Evolutionary conservation across 2,113 vertebrate genomes (phyloP).

Genomic region (Eptatretus burgeri): DNA sequence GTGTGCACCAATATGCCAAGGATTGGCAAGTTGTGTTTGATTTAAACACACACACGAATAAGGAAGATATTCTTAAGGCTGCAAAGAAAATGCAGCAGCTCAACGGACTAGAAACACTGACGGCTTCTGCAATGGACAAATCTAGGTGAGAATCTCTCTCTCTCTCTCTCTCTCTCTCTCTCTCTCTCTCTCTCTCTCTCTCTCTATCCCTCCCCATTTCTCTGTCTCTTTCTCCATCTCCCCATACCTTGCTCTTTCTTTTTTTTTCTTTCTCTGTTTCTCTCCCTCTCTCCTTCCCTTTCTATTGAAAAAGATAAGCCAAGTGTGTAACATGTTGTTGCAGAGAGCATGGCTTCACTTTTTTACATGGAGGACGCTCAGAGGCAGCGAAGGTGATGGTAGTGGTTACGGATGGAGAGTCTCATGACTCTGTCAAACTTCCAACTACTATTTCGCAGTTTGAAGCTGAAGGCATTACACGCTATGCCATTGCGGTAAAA

Average conservation of each 20-base stretch:
- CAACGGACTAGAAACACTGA: slow-evolving; percentile 64
- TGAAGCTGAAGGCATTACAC: background rate
- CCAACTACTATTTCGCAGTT: background rate
- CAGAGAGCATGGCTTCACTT: no score
- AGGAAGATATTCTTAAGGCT: slow-evolving; percentile 46
- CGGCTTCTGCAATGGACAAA: slow-evolving; percentile 54
- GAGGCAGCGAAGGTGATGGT: slow-evolving; percentile 1
- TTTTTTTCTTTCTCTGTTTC: no score
- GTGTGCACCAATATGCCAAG: no score
- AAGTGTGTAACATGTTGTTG: no score
- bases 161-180: no score
- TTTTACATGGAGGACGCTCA: background rate
- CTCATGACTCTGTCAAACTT: background rate
- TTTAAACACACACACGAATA: slow-evolving; percentile 47
- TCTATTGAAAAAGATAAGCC: no score
- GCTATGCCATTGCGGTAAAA: slow-evolving; percentile 2
- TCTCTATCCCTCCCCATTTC: no score
- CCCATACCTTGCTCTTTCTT: no score
- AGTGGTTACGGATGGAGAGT: slow-evolving; percentile 1
- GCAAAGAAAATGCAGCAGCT: slow-evolving; percentile 52
- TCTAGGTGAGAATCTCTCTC: slow-evolving; percentile 28
- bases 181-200: no score
- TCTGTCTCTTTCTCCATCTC: no score
- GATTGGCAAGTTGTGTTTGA: slow-evolving; percentile 25
- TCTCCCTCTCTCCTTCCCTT: no score